phyloP scores from a whole-genome alignment of 1,140 invertebrate genomes.

The Habropoda laboriosa region DNA sequence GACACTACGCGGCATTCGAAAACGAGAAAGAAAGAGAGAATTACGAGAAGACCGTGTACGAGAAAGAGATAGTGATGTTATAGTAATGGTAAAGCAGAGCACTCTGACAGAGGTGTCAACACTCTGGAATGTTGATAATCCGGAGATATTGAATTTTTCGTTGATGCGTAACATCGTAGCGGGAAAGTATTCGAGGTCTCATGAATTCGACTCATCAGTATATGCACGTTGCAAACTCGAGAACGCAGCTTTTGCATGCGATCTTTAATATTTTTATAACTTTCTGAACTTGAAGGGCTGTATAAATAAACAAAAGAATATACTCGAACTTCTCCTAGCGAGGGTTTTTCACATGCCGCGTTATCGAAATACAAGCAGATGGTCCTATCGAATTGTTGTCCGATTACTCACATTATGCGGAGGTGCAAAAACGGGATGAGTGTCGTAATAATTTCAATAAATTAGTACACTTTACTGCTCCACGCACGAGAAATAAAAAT shows the following conservation, averaged over 20 bases:
- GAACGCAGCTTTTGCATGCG: conserved; percentile 14
- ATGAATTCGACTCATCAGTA: not conserved
- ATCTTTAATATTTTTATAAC: conserved; percentile 19
- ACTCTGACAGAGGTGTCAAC: conserved; percentile 79
- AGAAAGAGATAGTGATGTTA: conserved; percentile 37
- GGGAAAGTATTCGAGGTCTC: conserved; percentile 22
- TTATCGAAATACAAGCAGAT: not conserved
- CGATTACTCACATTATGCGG: conserved; percentile 74
- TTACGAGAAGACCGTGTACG: not conserved
- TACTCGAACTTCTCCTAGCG: conserved; percentile 11
- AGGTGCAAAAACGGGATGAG: conserved; percentile 61
- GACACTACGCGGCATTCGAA: conserved; percentile 38
- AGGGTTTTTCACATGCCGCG: conserved; percentile 21
- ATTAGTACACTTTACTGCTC: conserved; percentile 79
- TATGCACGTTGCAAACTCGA: not conserved
- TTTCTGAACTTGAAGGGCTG: conserved; percentile 34
- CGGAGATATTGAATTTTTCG: conserved; percentile 61
- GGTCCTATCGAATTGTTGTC: not conserved
- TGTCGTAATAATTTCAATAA: conserved; percentile 79
- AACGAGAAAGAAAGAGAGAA: conserved; percentile 36
- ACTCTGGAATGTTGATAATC: conserved; percentile 79
- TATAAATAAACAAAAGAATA: conserved; percentile 74
- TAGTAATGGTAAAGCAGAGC: conserved; percentile 49
- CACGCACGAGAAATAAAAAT: conserved; percentile 79
- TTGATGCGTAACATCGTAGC: conserved; percentile 38